Conservation (phyloP, 2,797 vertebrate species). For the Myotis daubentonii region DNA sequence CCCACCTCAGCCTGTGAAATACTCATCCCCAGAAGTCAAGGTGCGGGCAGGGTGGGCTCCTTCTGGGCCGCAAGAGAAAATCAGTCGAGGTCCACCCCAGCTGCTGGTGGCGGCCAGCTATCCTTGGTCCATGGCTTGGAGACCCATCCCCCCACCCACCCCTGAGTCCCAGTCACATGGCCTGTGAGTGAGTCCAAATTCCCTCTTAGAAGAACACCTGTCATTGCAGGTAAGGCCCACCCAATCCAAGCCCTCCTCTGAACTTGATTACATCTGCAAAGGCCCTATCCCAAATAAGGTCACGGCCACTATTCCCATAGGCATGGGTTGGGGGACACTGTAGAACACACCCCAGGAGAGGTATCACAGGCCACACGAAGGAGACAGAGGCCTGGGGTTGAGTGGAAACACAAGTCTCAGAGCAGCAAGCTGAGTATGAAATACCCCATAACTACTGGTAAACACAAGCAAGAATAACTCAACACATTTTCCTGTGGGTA, state of each 20-base stretch:
- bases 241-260: neutral
- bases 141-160: neutral
- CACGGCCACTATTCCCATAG: neutral
- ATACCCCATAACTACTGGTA: no score
- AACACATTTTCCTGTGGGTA: no score
- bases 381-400: neutral
- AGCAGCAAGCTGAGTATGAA: accelerated
- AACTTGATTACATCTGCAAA: neutral
- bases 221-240: neutral
- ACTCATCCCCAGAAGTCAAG: neutral
- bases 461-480: no score
- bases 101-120: no score
- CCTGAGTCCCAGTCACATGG: neutral
- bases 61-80: neutral
- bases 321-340: neutral
- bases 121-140: no score
- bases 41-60: neutral
- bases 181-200: neutral
- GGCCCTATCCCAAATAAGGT: neutral
- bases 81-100: neutral
- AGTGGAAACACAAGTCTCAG: neutral
- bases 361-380: no score
- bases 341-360: no score
- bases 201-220: neutral
- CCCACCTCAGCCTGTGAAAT: neutral